Base-by-base conservation (phyloP, 2,113 vertebrate species). In the Oncorhynchus masou region DNA sequence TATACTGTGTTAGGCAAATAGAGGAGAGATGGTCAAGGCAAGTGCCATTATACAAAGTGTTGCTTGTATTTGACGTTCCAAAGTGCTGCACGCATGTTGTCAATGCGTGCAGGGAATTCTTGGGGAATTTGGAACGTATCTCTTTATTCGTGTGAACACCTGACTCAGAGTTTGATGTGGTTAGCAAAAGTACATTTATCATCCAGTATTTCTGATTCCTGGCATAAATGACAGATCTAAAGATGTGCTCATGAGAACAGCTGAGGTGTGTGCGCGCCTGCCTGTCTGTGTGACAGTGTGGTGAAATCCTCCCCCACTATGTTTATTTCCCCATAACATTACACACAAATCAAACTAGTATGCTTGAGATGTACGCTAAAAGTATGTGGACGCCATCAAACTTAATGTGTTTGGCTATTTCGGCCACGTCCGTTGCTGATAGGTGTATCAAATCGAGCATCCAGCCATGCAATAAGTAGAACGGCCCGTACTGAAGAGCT, bases 311-410 rank as follows among this genome's bases (percentile, higher is more conserved):
- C 6, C 49, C n/a, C 75, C 13, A 31, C 51, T 2, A 54, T 19
- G 39, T 85, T 78, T 86, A 71, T 75, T 73, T 75, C 70, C 45
- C 65, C 15, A 16, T 59, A 69, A 74, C 78, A 79, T 79, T 64
- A 71, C 22, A 70, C 71, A 73, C 87, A 84, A 84, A 84, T 90
- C 78, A 81, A 66, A 80, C 49, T 54, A 48, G 62, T 51, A 66
- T 74, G 71, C 68, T 79, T 67, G 13, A 81, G 75, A 79, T 71
- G 34, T 9, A 34, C 65, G n/a, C 65, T 79, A 39, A 39, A 39
- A 39, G 34, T 39, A 39, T 39, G 39, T 39, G 39, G 39, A 39
- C 39, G 2, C 7, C 39, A 9, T 39, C 39, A 39, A 39, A 39
- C 9, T 39, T 9, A 39, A 39, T 39, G 39, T 8, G 9, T 39